Percentiles rank a stretch among this genome's conserved stretches.
These are phyloP conservation scores for Isoperla grammatica DNA, from an alignment of 2,888 invertebrate species.

Conservation along the genomic window DNA sequence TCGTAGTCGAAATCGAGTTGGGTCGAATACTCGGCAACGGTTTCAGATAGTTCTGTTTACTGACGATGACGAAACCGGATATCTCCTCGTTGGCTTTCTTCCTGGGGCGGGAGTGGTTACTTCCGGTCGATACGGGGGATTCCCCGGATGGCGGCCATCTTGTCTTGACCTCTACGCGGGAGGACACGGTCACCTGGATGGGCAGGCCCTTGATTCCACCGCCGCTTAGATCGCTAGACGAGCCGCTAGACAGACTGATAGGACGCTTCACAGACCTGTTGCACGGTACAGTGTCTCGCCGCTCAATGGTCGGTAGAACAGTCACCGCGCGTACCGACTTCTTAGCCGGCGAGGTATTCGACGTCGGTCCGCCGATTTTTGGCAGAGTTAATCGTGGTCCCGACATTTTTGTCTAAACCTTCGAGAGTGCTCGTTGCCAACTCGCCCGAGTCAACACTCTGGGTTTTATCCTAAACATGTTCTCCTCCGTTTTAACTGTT, in stretches of 20 bases:
- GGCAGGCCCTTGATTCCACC: neutral
- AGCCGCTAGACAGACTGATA: neutral
- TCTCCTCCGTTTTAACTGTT: too few species aligned
- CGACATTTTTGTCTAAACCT: too few species aligned
- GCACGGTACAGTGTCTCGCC: neutral
- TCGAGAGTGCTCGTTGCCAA: too few species aligned
- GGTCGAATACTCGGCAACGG: neutral
- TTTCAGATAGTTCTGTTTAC: slow-evolving; percentile 6
- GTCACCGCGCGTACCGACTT: too few species aligned
- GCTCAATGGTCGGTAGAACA: too few species aligned
- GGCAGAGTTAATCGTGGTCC: too few species aligned
- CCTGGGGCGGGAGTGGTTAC: neutral
- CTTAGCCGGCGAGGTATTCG: neutral
- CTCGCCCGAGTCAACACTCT: too few species aligned
- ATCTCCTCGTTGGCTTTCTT: neutral
- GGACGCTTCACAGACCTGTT: neutral
- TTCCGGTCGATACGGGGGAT: too few species aligned
- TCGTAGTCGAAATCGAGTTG: neutral
- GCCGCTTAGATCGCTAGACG: slow-evolving; percentile 1
- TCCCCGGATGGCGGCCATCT: neutral
- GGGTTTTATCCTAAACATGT: too few species aligned
- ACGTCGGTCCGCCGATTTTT: too few species aligned
- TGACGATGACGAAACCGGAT: neutral
- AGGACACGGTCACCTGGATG: slow-evolving; percentile 2
- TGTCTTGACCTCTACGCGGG: slow-evolving; percentile 1